Conservation (phyloP, 1,140 invertebrate species). For the Gryon sp. region DNA sequence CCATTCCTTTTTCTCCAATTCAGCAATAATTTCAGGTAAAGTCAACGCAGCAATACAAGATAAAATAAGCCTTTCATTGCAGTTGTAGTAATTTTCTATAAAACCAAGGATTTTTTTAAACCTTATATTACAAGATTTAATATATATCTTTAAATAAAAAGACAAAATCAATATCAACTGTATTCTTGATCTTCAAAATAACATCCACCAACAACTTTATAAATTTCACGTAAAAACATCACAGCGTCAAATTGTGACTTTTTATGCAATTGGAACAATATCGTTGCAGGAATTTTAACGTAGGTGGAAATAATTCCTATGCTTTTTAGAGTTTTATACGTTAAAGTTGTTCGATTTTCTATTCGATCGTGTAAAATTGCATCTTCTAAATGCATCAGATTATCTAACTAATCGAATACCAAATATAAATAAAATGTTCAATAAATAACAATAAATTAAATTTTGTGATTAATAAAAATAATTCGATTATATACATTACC, state of each 20-base stretch:
- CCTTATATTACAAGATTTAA: too few relatives aligned
- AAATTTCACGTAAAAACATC: constrained; percentile 71
- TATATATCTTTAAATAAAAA: constrained; percentile 4
- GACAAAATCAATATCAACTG: constrained; percentile 57
- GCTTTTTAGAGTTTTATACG: constrained; percentile 56
- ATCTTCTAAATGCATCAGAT: constrained; percentile 66
- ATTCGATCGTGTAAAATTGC: constrained; percentile 68
- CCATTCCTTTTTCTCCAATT: constrained; percentile 71
- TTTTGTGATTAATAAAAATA: neutral
- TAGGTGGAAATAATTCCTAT: constrained; percentile 72
- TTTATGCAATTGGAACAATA: constrained; percentile 64
- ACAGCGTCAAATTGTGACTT: constrained; percentile 61
- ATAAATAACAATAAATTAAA: constrained; percentile 3
- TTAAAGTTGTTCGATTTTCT: constrained; percentile 65
- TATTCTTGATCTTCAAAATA: constrained; percentile 72
- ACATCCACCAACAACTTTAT: constrained; percentile 69
- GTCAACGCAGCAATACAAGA: constrained; percentile 74
- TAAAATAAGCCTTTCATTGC: constrained; percentile 73
- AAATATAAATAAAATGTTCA: too few relatives aligned
- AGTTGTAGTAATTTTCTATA: constrained; percentile 69
- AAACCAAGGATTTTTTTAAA: too few relatives aligned
- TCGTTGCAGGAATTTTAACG: constrained; percentile 60
- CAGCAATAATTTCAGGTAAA: constrained; percentile 69
- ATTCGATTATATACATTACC: too few relatives aligned
- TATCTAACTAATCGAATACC: constrained; percentile 49